Evolutionary conservation across 1,140 invertebrate genomes (phyloP).

Genomic region (Ladona fulva): DNA sequence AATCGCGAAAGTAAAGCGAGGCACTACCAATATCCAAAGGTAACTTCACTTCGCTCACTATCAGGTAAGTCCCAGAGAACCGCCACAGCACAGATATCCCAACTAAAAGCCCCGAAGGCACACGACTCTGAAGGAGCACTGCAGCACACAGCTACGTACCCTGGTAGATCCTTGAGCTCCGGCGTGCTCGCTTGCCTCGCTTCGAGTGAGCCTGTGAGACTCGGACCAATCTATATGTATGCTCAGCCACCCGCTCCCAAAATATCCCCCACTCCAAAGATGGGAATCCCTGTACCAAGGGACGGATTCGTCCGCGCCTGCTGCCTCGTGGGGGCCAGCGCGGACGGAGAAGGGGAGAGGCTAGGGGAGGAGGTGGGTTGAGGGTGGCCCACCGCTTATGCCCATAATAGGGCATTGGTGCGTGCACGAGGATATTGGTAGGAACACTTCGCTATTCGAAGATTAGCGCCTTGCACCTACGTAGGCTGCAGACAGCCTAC

Average conservation of each 20-base stretch:
- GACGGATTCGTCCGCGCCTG: background rate
- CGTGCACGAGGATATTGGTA: background rate
- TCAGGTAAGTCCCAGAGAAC: too few species aligned
- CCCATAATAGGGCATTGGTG: background rate
- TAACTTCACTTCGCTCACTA: too few species aligned
- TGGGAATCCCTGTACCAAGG: background rate
- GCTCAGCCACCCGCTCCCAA: background rate
- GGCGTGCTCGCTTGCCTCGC: background rate
- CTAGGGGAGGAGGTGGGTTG: background rate
- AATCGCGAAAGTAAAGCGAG: too few species aligned
- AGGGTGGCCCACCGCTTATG: background rate
- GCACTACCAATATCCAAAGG: too few species aligned
- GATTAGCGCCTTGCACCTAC: too few species aligned
- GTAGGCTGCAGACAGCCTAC: too few species aligned
- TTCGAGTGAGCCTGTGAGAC: background rate
- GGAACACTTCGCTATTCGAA: too few species aligned
- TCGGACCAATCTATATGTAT: background rate
- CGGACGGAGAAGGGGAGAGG: background rate
- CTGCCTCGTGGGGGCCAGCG: background rate
- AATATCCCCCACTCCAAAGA: background rate
- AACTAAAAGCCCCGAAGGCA: too few species aligned
- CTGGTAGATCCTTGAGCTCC: constrained; percentile 6
- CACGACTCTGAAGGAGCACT: too few species aligned
- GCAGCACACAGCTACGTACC: background rate
- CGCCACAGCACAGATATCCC: too few species aligned